These are phyloP conservation scores for Danaus plexippus DNA, from an alignment of 1,140 invertebrate genomes.

Conservation along the genomic window DNA sequence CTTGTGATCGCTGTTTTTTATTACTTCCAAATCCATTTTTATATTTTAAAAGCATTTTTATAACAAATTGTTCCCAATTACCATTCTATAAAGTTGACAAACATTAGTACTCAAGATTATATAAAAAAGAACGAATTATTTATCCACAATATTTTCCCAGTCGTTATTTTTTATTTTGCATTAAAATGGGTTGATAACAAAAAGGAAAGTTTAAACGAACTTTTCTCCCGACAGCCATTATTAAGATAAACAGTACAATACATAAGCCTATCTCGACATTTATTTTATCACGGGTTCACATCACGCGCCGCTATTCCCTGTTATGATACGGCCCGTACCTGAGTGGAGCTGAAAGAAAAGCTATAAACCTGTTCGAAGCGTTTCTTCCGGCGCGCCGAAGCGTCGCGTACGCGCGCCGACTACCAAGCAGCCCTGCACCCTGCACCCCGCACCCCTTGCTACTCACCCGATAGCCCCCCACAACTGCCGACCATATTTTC, in stretches of 20 bases:
- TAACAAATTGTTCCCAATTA: too few species aligned
- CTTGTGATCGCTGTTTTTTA: too few species aligned
- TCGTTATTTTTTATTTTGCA: constrained; percentile 11
- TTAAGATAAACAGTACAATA: constrained; percentile 72
- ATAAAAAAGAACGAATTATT: too few species aligned
- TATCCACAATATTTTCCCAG: too few species aligned
- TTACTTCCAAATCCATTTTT: too few species aligned
- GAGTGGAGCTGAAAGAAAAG: constrained; percentile 73
- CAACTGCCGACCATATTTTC: constrained; percentile 74
- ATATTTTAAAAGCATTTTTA: too few species aligned
- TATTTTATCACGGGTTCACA: constrained; percentile 71
- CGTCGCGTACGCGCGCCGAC: constrained; percentile 66
- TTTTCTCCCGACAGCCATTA: constrained; percentile 66
- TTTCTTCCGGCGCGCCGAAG: constrained; percentile 67
- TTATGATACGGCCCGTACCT: constrained; percentile 72
- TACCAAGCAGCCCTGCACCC: constrained; percentile 46
- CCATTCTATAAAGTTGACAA: too few species aligned
- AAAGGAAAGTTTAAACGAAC: constrained; percentile 63
- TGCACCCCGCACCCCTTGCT: constrained; percentile 23
- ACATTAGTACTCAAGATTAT: too few species aligned
- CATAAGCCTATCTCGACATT: constrained; percentile 71
- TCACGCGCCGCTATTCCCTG: constrained; percentile 69
- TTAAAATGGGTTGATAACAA: constrained; percentile 29
- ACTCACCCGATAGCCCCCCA: constrained; percentile 37
- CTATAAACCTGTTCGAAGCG: constrained; percentile 71